Base-by-base conservation (phyloP, 1,140 invertebrate species). In the Saxidomus purpurata region DNA sequence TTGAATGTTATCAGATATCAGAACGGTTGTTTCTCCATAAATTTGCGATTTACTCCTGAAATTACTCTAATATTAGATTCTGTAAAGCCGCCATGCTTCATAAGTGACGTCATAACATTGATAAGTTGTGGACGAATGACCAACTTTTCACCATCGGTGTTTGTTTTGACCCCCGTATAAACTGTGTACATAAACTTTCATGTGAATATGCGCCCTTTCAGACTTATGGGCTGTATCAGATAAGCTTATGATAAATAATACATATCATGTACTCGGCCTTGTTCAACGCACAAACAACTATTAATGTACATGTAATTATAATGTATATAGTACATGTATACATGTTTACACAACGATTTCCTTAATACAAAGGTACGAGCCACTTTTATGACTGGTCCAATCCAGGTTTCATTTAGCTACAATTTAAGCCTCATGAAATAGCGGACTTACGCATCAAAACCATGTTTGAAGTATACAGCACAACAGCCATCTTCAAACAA, bases 11-110 rank as follows among this genome's bases (percentile, higher is more conserved):
- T 79, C 74, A 49, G 49, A 28, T 49, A 49, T 49, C n/a, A 49
- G 11, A 38, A 52, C 9, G 47, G 25, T 79, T 79, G 74, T 79
- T 79, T 79, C 74, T 49, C 15, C 40, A 79, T 79, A 55, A 47
- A 79, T 49, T 55, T 22, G 34, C 34, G 28, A 79, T 79, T 79
- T 79, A 79, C 40, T 34, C 40, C 11, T 49, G 34, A 79, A 49
- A 79, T 79, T 79, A 25, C 43, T 79, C 74, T 55, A 79, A 79
- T 79, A 79, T 79, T 49, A 79, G 49, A 79, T 55, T 25, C 40
- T 55, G 2, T 28, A 79, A 79, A 55, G 74, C 74, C 49, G 25
- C 40, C 40, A 55, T 47, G 40, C 40, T 79, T 9, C 8, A 2
- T 28, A 22, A 17, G 31, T 79, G 74, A 79, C 74, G 74, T 79